Conservation (phyloP, 2,888 invertebrate genomes). For the Melanchra persicariae region DNA sequence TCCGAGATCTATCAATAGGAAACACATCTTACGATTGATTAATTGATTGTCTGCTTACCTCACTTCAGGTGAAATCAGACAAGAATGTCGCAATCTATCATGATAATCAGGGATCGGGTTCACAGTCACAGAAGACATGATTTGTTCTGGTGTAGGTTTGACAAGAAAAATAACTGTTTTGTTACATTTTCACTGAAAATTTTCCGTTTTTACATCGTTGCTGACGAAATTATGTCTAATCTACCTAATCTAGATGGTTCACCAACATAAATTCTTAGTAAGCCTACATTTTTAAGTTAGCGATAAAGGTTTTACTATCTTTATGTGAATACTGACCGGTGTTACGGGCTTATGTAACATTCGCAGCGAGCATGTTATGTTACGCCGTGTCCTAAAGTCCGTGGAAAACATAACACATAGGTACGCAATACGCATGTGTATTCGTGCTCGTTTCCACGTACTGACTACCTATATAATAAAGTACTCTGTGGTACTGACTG, state of each 20-base stretch:
- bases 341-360: too few species aligned
- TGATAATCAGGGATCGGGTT: slow-evolving; percentile 8
- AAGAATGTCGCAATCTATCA: background rate
- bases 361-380: too few species aligned
- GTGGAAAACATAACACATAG: too few species aligned
- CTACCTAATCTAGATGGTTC: slow-evolving; percentile 43
- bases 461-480: too few species aligned
- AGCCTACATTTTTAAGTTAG: background rate
- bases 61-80: slow-evolving; percentile 1
- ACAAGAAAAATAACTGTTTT: background rate
- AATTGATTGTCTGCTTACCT: slow-evolving; percentile 6
- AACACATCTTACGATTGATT: background rate
- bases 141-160: background rate
- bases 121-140: slow-evolving; percentile 12
- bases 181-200: slow-evolving; percentile 15
- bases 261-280: slow-evolving; percentile 8
- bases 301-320: slow-evolving; percentile 22
- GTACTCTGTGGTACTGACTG: too few species aligned
- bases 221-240: slow-evolving; percentile 19
- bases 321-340: too few species aligned
- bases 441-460: too few species aligned
- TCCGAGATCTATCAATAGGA: background rate
- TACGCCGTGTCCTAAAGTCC: too few species aligned
- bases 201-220: slow-evolving; percentile 15
- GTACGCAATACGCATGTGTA: too few species aligned